Percentiles rank a stretch among this genome's conserved stretches.
These are phyloP conservation scores for Nymphalis c-album DNA, from an alignment of 2,888 invertebrate species.

Conservation along the genomic window DNA sequence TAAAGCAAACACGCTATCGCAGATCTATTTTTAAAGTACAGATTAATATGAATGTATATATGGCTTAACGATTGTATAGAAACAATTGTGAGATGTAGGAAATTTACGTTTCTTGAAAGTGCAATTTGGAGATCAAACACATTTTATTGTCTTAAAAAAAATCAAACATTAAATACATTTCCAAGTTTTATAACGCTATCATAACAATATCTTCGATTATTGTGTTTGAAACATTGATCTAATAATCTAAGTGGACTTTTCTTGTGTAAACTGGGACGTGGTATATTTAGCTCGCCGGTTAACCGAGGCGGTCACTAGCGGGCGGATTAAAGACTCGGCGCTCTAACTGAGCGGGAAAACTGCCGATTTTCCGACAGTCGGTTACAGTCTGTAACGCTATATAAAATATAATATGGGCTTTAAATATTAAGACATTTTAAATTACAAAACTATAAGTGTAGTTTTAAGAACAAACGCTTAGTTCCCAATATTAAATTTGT, in stretches of 20 bases:
- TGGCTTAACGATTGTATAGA: neutral
- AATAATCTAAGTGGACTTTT: slow-evolving; percentile 24
- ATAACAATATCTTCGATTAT: neutral
- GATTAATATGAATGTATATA: neutral
- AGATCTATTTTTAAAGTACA: neutral
- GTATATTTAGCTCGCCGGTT: slow-evolving; percentile 36
- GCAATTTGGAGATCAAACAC: no score
- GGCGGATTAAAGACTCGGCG: slow-evolving; percentile 23
- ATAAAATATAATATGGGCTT: neutral
- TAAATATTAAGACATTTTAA: neutral
- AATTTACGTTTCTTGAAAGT: no score
- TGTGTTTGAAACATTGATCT: slow-evolving; percentile 15
- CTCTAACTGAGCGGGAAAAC: slow-evolving; percentile 31
- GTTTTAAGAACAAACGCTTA: no score
- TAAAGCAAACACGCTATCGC: slow-evolving; percentile 3
- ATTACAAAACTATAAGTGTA: neutral
- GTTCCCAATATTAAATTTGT: no score
- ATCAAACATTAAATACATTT: neutral
- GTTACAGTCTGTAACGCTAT: neutral
- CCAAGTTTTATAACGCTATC: neutral
- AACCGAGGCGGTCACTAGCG: slow-evolving; percentile 32
- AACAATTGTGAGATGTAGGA: no score
- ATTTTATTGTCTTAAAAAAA: neutral
- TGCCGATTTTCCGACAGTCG: neutral
- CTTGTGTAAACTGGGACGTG: slow-evolving; percentile 33